These are phyloP conservation scores for Drosophila parvula DNA, from an alignment of 1,140 invertebrate genomes.

Conservation along the genomic window DNA sequence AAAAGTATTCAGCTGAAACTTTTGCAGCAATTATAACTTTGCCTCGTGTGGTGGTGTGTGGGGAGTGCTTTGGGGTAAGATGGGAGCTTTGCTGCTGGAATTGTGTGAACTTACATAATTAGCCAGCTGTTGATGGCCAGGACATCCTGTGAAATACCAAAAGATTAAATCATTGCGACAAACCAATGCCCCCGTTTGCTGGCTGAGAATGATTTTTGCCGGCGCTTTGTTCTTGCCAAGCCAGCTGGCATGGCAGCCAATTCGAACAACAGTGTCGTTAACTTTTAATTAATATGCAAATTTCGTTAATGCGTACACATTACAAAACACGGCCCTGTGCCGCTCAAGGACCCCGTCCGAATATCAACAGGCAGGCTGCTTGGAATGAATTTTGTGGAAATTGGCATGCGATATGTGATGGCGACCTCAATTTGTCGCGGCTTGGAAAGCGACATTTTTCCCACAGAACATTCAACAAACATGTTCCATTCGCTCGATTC, in stretches of 20 bases:
- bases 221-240: conserved; percentile 13
- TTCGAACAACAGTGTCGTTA: conserved; percentile 46
- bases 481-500: conserved; percentile 35
- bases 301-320: conserved; percentile 65
- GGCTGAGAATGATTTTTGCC: conserved; percentile 28
- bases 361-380: conserved; percentile 21
- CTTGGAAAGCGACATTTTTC: conserved; percentile 13
- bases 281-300: conserved; percentile 81
- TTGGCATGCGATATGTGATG: conserved; percentile 46
- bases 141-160: conserved; percentile 26
- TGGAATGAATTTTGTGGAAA: conserved; percentile 48
- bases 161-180: conserved; percentile 40
- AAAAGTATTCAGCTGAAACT: conserved; percentile 64
- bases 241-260: conserved; percentile 42
- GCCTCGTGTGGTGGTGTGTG: conserved; percentile 13
- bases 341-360: conserved; percentile 18
- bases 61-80: not conserved
- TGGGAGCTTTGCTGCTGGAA: not conserved
- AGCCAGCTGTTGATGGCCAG: conserved; percentile 48
- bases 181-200: conserved; percentile 18
- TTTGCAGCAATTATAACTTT: conserved; percentile 72
- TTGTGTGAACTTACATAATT: conserved; percentile 49
- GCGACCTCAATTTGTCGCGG: conserved; percentile 54
- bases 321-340: conserved; percentile 24
- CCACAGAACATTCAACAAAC: conserved; percentile 17